Percentiles rank a stretch among this genome's conserved stretches.
phyloP scores from a whole-genome alignment of 2,888 invertebrate species.

The Ceraclea dissimilis region DNA sequence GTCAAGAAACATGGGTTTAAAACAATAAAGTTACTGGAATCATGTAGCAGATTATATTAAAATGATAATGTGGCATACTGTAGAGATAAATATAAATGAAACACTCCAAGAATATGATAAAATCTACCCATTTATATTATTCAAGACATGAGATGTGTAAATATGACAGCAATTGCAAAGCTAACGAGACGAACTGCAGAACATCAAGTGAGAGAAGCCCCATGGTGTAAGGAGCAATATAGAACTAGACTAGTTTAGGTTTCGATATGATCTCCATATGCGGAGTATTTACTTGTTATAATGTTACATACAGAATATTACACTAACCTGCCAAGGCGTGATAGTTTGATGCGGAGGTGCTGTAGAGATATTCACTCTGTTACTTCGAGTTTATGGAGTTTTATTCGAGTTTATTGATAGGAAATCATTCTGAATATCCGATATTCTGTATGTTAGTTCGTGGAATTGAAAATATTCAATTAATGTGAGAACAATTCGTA shows the following conservation, averaged over 20 bases:
- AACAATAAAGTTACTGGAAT: too few species aligned
- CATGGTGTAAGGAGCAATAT: background rate
- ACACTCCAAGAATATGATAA: background rate
- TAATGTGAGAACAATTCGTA: background rate
- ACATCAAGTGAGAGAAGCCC: background rate
- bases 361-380: background rate
- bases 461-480: background rate
- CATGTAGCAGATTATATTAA: too few species aligned
- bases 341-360: background rate
- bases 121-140: background rate
- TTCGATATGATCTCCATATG: background rate
- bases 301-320: background rate
- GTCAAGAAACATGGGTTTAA: too few species aligned
- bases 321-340: background rate
- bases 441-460: background rate
- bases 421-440: background rate
- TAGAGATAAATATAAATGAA: too few species aligned
- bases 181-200: background rate
- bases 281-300: background rate
- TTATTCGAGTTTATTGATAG: background rate
- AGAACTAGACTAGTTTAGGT: background rate
- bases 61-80: too few species aligned
- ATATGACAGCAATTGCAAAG: background rate
- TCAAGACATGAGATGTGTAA: constrained; percentile 2
- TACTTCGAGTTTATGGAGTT: too few species aligned